Base-by-base conservation (phyloP, 2,113 vertebrate genomes). In the Rostratula benghalensis region DNA sequence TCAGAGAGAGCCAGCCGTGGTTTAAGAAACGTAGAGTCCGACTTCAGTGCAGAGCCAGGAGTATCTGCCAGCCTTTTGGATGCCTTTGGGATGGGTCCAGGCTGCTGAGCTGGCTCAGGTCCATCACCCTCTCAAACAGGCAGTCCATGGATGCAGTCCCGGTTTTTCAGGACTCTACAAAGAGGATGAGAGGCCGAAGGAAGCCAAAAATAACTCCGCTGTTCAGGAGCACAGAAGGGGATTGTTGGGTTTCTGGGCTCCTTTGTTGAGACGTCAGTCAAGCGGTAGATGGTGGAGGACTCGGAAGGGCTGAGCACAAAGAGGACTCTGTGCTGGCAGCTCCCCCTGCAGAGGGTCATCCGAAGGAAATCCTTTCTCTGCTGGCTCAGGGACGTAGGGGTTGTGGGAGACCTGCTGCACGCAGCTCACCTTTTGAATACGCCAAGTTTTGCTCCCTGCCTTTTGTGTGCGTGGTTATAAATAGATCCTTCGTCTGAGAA, bases 111-210 rank as follows among this genome's bases (percentile, higher is more conserved):
- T 97, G 84, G 94, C 96, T 80, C 74, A 11, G 37, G 43, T 87
- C 94, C 93, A 25, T 0, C 87, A 83, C 13, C 63, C 63, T 65
- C 63, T 65, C 41, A 31, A 43, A 30, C 39, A 65, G 63, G 39
- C 59, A 78, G 76, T 28, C 65, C 79, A 59, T 50, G 94, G 93
- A 95, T 68, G 60, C 70, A 64, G 13, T 95, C 83, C 93, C 87
- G 46, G 68, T 90, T 65, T 65, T 65, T 65, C 63, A 43, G 83
- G 56, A 39, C 89, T 90, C 86, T 61, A 89, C 92, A 65, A 86
- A 93, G 37, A 92, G 37, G 80, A 92, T 63, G 86, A 94, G 95
- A 87, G 87, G 87, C 69, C 83, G 71, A 67, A 94, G 92, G 94
- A 86, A 93, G 93, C 89, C 89, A 84, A 89, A 90, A 93, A 63